These are phyloP conservation scores for Pelvicachromis taeniatus DNA, from an alignment of 2,113 vertebrate species.

Conservation along the genomic window DNA sequence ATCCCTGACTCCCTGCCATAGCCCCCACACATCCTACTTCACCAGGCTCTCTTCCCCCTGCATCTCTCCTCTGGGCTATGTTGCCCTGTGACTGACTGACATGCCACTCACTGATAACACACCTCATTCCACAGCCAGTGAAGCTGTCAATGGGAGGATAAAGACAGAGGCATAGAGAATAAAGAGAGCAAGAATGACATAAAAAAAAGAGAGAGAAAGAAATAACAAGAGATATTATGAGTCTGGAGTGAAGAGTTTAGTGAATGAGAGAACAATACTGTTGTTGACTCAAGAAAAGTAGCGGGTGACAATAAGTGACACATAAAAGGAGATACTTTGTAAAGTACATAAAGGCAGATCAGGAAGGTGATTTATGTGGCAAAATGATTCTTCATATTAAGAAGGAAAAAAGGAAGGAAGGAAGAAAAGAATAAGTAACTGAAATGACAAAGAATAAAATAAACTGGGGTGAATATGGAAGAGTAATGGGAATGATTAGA, in stretches of 20 bases:
- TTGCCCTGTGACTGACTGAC: slow-evolving; percentile 60
- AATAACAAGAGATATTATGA: background rate
- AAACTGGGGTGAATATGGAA: background rate
- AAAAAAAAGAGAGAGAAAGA: background rate
- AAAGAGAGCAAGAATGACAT: background rate
- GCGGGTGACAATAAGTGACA: background rate
- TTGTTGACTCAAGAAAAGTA: background rate
- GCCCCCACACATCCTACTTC: background rate
- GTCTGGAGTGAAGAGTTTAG: background rate
- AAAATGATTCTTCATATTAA: background rate
- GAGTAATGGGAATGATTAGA: background rate
- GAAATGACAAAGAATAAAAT: background rate
- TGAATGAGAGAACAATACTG: background rate
- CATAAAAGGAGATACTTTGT: background rate
- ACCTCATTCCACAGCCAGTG: slow-evolving; percentile 62
- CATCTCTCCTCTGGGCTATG: slow-evolving; percentile 22
- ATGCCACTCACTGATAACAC: slow-evolving; percentile 69
- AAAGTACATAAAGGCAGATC: background rate
- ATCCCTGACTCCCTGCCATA: slow-evolving; percentile 15
- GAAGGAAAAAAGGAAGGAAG: background rate
- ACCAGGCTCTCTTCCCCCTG: background rate
- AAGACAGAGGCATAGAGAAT: background rate
- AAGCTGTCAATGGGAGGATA: slow-evolving; percentile 56
- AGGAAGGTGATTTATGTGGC: background rate
- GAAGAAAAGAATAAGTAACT: background rate